phyloP scores from a whole-genome alignment of 1,140 invertebrate genomes.

The Panulirus ornatus region DNA sequence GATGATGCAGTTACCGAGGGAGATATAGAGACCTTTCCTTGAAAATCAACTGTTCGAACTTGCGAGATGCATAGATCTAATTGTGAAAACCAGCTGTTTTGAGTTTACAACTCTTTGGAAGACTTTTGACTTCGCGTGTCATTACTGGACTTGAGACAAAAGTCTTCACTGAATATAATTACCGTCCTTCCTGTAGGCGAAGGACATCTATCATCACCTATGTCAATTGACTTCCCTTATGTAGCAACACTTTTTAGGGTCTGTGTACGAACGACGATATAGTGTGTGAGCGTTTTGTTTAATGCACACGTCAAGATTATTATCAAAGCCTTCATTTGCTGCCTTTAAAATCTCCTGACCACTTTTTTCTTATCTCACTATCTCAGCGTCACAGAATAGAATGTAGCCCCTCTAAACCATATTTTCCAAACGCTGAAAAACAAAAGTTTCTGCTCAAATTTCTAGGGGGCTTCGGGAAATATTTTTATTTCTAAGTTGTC shows the following conservation, averaged over 20 bases:
- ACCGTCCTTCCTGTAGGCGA: too few species aligned
- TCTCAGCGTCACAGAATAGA: background rate
- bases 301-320: background rate
- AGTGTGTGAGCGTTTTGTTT: background rate
- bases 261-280: background rate
- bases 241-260: background rate
- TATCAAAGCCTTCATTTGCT: background rate
- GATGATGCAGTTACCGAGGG: too few species aligned
- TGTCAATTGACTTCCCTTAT: background rate
- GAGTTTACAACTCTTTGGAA: too few species aligned
- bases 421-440: background rate
- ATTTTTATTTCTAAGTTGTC: background rate
- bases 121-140: too few species aligned
- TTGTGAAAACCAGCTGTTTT: too few species aligned
- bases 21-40: too few species aligned
- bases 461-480: background rate
- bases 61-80: too few species aligned
- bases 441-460: background rate
- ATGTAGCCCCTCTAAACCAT: background rate
- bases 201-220: background rate
- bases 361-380: background rate
- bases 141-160: too few species aligned
- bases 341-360: background rate
- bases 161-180: too few species aligned
- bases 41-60: too few species aligned